A percentile compares a stretch with the other conserved stretches of the same genome.
phyloP scores from a whole-genome alignment of 1,140 invertebrate species.

The Hirudo medicinalis region DNA sequence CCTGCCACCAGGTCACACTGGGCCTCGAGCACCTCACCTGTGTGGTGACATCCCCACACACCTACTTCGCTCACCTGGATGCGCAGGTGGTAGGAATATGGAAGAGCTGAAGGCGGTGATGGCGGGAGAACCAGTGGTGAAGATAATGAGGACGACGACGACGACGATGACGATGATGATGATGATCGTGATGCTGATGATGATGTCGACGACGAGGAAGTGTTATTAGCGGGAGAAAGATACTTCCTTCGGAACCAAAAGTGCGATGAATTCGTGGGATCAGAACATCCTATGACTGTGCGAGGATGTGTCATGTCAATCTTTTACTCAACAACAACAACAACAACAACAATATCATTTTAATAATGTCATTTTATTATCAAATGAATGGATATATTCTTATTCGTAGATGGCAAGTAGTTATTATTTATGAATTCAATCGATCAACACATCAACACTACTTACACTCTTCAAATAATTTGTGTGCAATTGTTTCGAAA shows the following conservation, averaged over 20 bases:
- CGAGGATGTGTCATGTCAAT: not conserved
- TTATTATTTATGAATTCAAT: too few relatives aligned
- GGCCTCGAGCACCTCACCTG: not conserved
- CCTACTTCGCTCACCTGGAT: not conserved
- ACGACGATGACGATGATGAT: not conserved
- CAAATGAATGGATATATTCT: too few relatives aligned
- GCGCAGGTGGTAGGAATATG: not conserved
- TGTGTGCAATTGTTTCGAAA: too few relatives aligned
- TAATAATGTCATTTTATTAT: too few relatives aligned
- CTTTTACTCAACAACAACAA: not conserved
- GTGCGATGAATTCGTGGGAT: not conserved
- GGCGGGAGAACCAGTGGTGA: not conserved
- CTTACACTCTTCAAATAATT: too few relatives aligned
- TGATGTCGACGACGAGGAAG: not conserved
- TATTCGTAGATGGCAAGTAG: too few relatives aligned
- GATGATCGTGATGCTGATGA: not conserved
- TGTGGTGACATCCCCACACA: not conserved
- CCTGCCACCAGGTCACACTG: not conserved
- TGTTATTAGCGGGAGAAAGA: not conserved
- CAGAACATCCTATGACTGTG: not conserved
- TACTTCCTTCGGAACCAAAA: conserved; percentile 1
- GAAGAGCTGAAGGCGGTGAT: not conserved
- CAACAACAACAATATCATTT: not conserved
- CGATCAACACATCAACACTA: too few relatives aligned
- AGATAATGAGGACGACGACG: not conserved